Evolutionary conservation across 2,113 vertebrate species (phyloP), one percentile per base, ranked within the genome.

Genomic region (Propithecus coquereli): DNA sequence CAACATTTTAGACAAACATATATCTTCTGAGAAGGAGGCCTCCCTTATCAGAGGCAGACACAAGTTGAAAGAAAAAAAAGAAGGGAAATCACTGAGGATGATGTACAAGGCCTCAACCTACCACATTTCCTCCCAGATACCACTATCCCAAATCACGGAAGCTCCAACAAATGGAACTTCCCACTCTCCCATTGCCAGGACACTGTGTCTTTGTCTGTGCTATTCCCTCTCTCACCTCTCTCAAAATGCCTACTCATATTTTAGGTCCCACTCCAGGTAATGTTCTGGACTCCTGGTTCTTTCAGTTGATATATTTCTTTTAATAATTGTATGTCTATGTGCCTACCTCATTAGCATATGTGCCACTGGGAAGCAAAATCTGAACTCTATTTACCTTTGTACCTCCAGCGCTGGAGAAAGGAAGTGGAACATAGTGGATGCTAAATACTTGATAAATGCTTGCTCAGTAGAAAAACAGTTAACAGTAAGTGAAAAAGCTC

Each of bases 341-440:
- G 14, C 13, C 57, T 54, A 65, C 17, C 22, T 61, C 30, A 71
- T 47, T 79, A 74, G 4, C 32, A 34, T 79, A 83, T 50, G 54
- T 73, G 27, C 50, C 94, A 80, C 27, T 65, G 54, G n/a, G 18
- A 32, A 73, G 32, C 87, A 96, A 97, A 94, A 87, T 92, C 18
- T 87, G 68, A 79, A 74, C 34, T 25, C 14, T 68, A n/a, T 61
- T 79, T 40, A 91, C 47, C 59, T 85, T 40, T 91, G 63, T 50
- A 50, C 37, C 18, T 82, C 20, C 16, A 90, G 66, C 16, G 76
- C 12, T 30, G 27, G 9, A 59, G 61, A 94, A 79, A 74, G 27
- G 22, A 5, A 20, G 6, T 80, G 6, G 17, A 81, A 63, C 76
- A 88, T 4, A 89, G 37, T 14, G 2, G 30, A 74, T 79, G 52